Conservation (phyloP, 2,113 vertebrate genomes). For the Prunella fulvescens region DNA sequence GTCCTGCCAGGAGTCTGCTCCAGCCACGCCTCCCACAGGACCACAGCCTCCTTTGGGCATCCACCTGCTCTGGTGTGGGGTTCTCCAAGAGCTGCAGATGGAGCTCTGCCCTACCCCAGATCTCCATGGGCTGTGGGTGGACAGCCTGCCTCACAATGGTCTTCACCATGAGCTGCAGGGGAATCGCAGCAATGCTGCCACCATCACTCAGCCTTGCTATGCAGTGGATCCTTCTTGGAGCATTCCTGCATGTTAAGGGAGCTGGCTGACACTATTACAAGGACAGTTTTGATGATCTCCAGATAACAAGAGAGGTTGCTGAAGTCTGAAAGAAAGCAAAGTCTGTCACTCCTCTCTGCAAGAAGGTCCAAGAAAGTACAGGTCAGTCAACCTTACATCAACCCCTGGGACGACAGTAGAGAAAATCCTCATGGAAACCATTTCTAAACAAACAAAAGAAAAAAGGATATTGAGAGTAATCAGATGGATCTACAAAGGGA, state of each 20-base stretch:
- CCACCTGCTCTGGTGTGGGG: not conserved
- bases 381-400: not conserved
- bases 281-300: not conserved
- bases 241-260: not conserved
- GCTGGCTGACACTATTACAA: not conserved
- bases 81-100: not conserved
- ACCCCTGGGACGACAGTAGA: not conserved
- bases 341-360: not conserved
- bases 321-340: not conserved
- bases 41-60: not conserved
- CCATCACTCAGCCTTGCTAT: accelerated
- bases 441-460: not conserved
- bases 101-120: not conserved
- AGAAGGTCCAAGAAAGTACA: not conserved
- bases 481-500: not conserved
- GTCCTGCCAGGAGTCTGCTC: not conserved
- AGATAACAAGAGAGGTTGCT: not conserved
- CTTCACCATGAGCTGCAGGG: not conserved
- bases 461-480: not conserved
- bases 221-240: accelerated
- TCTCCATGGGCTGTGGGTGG: not conserved
- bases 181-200: accelerated
- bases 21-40: not conserved
- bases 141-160: not conserved
- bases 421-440: not conserved